A percentile compares a stretch with the other conserved stretches of the same genome.
Evolutionary conservation across 2,113 vertebrate species (phyloP).

Genomic region (Ctenomys sociabilis): DNA sequence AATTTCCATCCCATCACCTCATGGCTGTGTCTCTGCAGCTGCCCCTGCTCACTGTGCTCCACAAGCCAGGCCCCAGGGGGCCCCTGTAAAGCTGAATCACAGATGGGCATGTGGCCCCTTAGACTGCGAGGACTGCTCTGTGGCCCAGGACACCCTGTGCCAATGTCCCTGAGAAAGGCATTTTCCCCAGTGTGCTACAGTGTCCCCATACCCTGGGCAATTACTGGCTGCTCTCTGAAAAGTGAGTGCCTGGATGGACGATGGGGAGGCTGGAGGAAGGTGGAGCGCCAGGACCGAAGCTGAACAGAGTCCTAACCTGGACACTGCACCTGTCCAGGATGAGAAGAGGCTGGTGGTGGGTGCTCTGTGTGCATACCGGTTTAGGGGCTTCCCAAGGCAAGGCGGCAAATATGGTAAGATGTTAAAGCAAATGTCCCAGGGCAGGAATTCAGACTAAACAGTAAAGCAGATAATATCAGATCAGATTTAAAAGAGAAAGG

Average conservation of each 20-base stretch:
- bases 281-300: fast-evolving
- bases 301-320: fast-evolving
- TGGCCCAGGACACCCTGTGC: background rate
- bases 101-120: background rate
- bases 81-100: background rate
- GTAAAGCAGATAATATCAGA: background rate
- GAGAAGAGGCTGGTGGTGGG: fast-evolving
- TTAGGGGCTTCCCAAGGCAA: background rate
- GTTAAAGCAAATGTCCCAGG: background rate
- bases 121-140: fast-evolving
- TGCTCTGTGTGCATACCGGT: too few species aligned
- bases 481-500: conserved; percentile 8
- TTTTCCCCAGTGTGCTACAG: background rate
- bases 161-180: background rate
- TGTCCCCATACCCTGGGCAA: too few species aligned
- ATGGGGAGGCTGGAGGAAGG: fast-evolving
- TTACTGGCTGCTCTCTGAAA: background rate
- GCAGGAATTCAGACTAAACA: background rate
- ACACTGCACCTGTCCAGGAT: background rate
- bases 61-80: background rate
- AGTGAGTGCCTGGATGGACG: fast-evolving
- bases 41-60: fast-evolving
- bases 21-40: too few species aligned
- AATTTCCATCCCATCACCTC: fast-evolving
- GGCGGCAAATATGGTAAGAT: background rate